Conservation (phyloP, 64 coral and sea anemone genomes). For the Trachythela sp. region DNA sequence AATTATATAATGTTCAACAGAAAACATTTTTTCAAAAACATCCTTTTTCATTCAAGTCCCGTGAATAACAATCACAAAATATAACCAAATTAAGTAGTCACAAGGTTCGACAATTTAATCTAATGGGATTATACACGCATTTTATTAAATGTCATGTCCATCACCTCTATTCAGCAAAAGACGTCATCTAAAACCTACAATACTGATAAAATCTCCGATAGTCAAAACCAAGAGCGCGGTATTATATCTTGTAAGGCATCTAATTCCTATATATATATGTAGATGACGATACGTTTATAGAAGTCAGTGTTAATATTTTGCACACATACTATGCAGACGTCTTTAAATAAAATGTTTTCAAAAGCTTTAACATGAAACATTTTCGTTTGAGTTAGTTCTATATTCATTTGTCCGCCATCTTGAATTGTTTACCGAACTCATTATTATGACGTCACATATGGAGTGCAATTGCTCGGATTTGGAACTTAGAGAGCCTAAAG, state of each 20-base stretch:
- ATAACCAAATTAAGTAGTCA: background rate
- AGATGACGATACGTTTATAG: background rate
- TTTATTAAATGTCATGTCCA: background rate
- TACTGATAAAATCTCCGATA: background rate
- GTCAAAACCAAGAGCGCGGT: background rate
- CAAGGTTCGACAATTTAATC: background rate
- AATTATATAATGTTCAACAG: too few species aligned
- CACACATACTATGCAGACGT: too few species aligned
- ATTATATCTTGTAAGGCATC: background rate
- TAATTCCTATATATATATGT: too few species aligned
- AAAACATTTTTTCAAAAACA: too few species aligned
- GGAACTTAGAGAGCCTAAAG: background rate
- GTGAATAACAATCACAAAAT: background rate
- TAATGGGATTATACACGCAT: background rate
- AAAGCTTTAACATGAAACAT: background rate
- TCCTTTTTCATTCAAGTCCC: too few species aligned
- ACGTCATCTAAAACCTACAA: background rate
- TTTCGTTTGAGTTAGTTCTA: background rate
- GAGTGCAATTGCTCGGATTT: background rate
- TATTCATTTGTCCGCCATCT: background rate
- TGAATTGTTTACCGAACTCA: background rate
- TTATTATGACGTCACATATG: background rate
- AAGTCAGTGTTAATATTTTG: too few species aligned
- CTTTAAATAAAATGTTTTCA: too few species aligned
- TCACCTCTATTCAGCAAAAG: background rate